Base-by-base conservation (phyloP, 2,113 vertebrate genomes). In the Pteruthius melanotis region DNA sequence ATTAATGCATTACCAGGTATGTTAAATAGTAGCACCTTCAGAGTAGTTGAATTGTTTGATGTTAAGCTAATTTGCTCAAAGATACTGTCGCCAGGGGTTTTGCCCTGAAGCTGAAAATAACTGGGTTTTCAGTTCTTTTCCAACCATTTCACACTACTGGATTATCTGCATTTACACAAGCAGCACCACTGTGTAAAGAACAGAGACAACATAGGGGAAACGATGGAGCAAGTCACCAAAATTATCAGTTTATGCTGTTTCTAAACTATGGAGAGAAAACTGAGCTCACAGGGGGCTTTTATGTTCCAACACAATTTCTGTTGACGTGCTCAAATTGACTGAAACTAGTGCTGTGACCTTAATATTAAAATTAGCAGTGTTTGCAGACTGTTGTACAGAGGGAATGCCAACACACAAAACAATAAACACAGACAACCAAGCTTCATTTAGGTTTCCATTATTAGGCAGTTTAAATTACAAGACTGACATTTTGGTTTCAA, bases 1-100 rank as follows among this genome's bases (percentile, higher is more conserved):
- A 94, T 97, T 99, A 95, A 98, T 99, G 98, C 99, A 99, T 95
- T 99, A 99, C 97, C 99, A 99, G 99, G 99, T 99, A 97, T 79
- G 96, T 59, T 70, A 27, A 30, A 52, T 23, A 45, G 21, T 40
- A 75, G 15, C 40, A 75, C 30, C 42, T 68, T 71, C 60, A 56
- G 10, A 26, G 66, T 26, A 60, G 30, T 7, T 68, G n/a, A 82
- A 37, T 33, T 69, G 3, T 56, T 91, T 92, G 47, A 20, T 47
- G 8, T 44, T 56, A 52, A 59, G 15, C 11, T 82, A n/a, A 80
- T 91, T 78, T 81, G 65, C 56, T 54, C 60, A 22, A 75, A 65
- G 52, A 64, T 30, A 52, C 37, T 86, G 78, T 56, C 87, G 47
- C 20, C 33, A 90, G 30, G 56, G 33, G 7, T 21, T 78, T 92